Base-by-base conservation (phyloP, 2,888 invertebrate genomes). In the Tenthredo distinguenda region DNA sequence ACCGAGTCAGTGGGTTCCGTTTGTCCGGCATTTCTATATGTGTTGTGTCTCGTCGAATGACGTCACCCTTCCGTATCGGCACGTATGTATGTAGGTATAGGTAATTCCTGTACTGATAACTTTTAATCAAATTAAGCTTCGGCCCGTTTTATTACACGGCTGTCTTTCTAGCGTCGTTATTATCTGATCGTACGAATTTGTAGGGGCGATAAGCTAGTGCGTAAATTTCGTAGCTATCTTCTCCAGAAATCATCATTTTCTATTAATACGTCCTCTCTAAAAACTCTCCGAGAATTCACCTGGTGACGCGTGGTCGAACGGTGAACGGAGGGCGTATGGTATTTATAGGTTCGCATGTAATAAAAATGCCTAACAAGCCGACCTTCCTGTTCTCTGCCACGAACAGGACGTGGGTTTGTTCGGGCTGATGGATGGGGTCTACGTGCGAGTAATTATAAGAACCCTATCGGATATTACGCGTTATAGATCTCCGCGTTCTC, bases 261-360 rank as follows among this genome's bases (percentile, higher is more conserved):
- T 68, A 34, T 34, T 68, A 34, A 34, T 34, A 34, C 68, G 4
- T 18, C 18, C 31, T 31, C 47, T 47, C 47, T 26, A 15, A 47
- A 68, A 34, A n/a, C 9, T 65, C 81, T 34, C 18, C 7, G 6
- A 58, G 62, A 26, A 40, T 77, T 77, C 55, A 31, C 26, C 77
- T 55, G 77, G 34, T 77, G 77, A 50, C 77, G 50, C 55, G 50
- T 74, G 74, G 43, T 43, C 18, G 68, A 43, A 37, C 43, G 74
- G 31, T 31, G 68, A 34, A 34, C 34, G 68, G 12, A 34, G 34
- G 21, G 37, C 62, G 81, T 40, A 26, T 62, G 81, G 81, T 81
- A 81, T 81, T 81, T 81, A 81, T 81, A 81, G 81, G 81, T 81
- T 81, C 81, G 81, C 81, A 62, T 81, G 81, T 81, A 81, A 81